Evolutionary conservation across 2,888 invertebrate genomes (phyloP), one percentile per base, ranked within the genome.

Genomic region (Parascotia fuliginaria): DNA sequence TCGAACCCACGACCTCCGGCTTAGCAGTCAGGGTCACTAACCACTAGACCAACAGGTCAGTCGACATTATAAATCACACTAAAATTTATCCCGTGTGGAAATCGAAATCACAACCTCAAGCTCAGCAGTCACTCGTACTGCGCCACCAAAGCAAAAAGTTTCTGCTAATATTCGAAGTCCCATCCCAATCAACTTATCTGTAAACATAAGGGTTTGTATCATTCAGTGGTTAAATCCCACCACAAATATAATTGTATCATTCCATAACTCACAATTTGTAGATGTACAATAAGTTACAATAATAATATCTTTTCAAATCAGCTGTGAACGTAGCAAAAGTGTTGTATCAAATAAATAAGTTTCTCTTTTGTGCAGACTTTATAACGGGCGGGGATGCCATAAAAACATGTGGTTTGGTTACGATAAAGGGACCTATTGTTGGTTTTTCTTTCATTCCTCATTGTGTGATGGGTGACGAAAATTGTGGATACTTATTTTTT

Each of bases 391-490:
- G 53, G 63, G 55, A 65, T 59, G 68, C 57, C 73, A 70, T 72
- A 70, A 68, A 73, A 74, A 74, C 69, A 74, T 72, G 65, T 66
- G 65, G 63, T 62, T 56, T 60, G 67, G 62, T 65, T 69, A 66
- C 71, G 67, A 73, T 73, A 69, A 71, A 72, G 62, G 60, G 47
- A 43, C 55, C 60, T 24, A 59, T 68, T 61, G 61, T 65, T 56
- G 56, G 45, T 42, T 63, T 69, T 70, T 58, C 51, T 47, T 51
- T 58, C 46, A 43, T 49, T 62, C 58, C 59, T 59, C 55, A 56
- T 31, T 42, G 40, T 27, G 46, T 39, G 3, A 46, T 47, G 37
- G 31, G 70, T 40, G 9, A 28, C 33, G 4, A 13, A 39, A 56
- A 27, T 50, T n/a, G 47, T 37, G 32, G 51, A 24, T 24, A 19